A percentile compares a stretch with the other conserved stretches of the same genome.
Conservation (phyloP, 2,797 vertebrate species). For the Argentina silus region DNA sequence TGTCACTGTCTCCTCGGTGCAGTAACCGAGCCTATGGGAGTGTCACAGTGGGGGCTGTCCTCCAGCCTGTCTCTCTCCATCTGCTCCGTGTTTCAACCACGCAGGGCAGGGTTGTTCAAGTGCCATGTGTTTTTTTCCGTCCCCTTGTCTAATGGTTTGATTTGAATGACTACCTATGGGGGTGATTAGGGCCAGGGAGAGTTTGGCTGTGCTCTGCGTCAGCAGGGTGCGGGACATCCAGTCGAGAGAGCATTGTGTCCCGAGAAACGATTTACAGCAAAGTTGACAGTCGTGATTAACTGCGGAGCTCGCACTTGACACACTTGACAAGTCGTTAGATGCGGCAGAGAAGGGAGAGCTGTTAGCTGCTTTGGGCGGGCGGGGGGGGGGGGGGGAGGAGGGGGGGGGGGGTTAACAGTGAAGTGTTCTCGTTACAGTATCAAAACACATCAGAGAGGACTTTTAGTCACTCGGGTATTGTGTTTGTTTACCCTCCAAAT, state of each 20-base stretch:
- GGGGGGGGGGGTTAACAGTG: conserved; percentile 35
- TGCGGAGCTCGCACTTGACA: not conserved
- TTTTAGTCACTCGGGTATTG: conserved; percentile 29
- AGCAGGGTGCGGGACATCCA: not conserved
- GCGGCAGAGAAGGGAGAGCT: not conserved
- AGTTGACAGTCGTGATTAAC: not conserved
- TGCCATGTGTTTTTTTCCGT: not conserved
- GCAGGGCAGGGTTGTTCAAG: not conserved
- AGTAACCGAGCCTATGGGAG: conserved; percentile 63
- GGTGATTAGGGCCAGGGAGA: not conserved
- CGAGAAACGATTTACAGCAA: not conserved
- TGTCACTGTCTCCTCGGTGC: conserved; percentile 58
- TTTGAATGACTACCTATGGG: not conserved
- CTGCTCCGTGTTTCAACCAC: not conserved
- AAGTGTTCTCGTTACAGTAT: conserved; percentile 26
- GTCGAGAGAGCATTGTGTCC: not conserved
- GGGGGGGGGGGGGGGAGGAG: conserved; percentile 21
- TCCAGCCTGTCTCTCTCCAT: not conserved
- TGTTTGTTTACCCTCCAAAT: conserved; percentile 32
- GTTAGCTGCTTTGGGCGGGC: not conserved
- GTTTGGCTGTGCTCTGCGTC: not conserved
- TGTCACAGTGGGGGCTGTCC: not conserved
- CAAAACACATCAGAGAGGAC: conserved; percentile 39
- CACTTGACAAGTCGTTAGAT: not conserved
- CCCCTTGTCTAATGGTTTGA: not conserved